phyloP scores from a whole-genome alignment of 2,113 vertebrate species.

The Acrocephalus kingi region DNA sequence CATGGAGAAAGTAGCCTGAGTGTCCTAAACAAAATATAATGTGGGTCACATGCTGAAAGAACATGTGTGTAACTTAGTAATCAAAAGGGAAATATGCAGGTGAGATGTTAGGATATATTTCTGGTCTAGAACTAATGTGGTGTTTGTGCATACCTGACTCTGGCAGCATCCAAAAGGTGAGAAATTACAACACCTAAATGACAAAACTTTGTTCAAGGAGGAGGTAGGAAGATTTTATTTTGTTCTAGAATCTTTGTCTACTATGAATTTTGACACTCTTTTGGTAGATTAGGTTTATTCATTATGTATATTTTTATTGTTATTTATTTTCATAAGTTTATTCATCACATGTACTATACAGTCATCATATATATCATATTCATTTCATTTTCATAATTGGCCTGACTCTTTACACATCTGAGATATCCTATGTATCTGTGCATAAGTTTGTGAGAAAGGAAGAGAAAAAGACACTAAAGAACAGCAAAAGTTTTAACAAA shows the following conservation, averaged over 20 bases:
- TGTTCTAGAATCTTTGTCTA: neutral
- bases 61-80: neutral
- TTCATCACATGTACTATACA: neutral
- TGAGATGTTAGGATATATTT: neutral
- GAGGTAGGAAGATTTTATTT: neutral
- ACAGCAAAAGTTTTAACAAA: accelerated
- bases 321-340: neutral
- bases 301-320: no score
- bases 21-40: neutral
- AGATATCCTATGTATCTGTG: neutral
- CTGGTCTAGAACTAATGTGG: neutral
- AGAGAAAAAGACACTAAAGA: neutral
- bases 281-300: neutral
- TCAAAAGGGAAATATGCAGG: neutral
- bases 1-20: neutral
- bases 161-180: neutral
- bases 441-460: neutral
- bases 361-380: neutral
- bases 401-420: neutral
- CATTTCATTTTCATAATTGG: neutral
- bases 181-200: neutral
- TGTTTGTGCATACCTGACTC: neutral
- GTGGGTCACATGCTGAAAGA: neutral
- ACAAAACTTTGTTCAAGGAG: neutral
- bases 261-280: neutral